Conservation (phyloP, 2,797 vertebrate genomes). For the Urocyon cinereoargenteus region DNA sequence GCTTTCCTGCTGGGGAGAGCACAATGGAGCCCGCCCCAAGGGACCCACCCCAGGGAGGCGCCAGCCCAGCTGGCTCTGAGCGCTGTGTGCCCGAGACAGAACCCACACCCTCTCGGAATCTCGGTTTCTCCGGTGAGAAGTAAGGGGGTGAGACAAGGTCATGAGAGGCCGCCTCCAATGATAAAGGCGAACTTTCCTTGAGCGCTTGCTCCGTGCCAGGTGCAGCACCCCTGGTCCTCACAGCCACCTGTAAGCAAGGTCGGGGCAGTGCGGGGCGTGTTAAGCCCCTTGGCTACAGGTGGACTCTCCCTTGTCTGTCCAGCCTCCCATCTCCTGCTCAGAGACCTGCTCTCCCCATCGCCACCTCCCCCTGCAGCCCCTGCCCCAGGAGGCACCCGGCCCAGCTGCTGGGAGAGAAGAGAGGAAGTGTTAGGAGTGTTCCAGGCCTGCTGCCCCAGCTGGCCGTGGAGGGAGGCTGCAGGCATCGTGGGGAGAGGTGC, state of each 20-base stretch:
- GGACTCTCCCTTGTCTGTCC: neutral
- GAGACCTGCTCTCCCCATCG: neutral
- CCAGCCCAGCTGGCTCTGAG: neutral
- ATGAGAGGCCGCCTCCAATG: neutral
- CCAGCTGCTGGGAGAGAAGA: rapidly evolving
- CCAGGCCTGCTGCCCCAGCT: neutral
- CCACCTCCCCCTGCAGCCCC: too few species aligned
- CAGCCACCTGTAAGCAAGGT: neutral
- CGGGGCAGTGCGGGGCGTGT: neutral
- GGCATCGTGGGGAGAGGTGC: neutral
- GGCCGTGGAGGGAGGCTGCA: neutral
- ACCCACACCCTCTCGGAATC: conserved; percentile 76
- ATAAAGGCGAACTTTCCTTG: neutral
- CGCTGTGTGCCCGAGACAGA: conserved; percentile 47
- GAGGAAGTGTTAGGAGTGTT: neutral
- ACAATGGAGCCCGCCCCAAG: conserved; percentile 61
- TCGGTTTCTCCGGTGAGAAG: conserved; percentile 43
- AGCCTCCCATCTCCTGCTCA: neutral
- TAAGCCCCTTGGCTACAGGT: neutral
- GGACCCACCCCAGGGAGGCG: conserved; percentile 74
- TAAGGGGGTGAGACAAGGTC: conserved; percentile 51
- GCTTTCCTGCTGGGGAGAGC: conserved; percentile 75
- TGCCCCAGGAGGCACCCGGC: neutral
- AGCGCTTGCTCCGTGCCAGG: rapidly evolving
- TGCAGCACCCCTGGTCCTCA: neutral